phyloP scores from a whole-genome alignment of 1,140 invertebrate species.

The Rhynchophorus ferrugineus region DNA sequence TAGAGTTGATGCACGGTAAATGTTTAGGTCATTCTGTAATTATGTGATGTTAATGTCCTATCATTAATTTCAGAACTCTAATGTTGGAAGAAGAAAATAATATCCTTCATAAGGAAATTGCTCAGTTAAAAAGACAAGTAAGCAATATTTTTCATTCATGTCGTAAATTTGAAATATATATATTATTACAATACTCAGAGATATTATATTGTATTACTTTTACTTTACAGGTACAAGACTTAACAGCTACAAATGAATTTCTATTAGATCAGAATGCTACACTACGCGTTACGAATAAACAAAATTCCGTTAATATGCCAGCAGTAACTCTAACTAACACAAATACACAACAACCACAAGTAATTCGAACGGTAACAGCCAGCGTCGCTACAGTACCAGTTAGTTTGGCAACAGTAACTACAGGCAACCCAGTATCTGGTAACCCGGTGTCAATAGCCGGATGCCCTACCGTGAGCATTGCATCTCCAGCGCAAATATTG shows the following conservation, averaged over 20 bases:
- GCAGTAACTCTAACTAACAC: slow-evolving; percentile 51
- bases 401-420: slow-evolving; percentile 48
- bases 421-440: slow-evolving; percentile 36
- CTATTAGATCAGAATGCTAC: slow-evolving; percentile 74
- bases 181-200: background rate
- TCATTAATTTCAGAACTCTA: slow-evolving; percentile 45
- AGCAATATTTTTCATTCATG: slow-evolving; percentile 5
- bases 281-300: slow-evolving; percentile 57
- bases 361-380: slow-evolving; percentile 52
- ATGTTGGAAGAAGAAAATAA: slow-evolving; percentile 68
- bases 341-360: slow-evolving; percentile 44
- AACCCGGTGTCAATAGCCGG: slow-evolving; percentile 48
- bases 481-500: slow-evolving; percentile 44
- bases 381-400: slow-evolving; percentile 58
- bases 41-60: too few relatives aligned
- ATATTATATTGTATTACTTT: background rate
- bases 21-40: background rate
- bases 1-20: slow-evolving; percentile 33
- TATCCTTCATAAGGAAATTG: slow-evolving; percentile 61
- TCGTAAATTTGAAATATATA: background rate
- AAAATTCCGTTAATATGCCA: slow-evolving; percentile 49
- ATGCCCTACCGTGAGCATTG: slow-evolving; percentile 55
- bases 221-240: slow-evolving; percentile 43
- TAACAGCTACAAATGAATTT: slow-evolving; percentile 76
- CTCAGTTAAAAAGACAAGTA: slow-evolving; percentile 65